These are phyloP conservation scores for Dexiosoma caninum DNA, from an alignment of 2,888 invertebrate genomes.

Conservation along the genomic window DNA sequence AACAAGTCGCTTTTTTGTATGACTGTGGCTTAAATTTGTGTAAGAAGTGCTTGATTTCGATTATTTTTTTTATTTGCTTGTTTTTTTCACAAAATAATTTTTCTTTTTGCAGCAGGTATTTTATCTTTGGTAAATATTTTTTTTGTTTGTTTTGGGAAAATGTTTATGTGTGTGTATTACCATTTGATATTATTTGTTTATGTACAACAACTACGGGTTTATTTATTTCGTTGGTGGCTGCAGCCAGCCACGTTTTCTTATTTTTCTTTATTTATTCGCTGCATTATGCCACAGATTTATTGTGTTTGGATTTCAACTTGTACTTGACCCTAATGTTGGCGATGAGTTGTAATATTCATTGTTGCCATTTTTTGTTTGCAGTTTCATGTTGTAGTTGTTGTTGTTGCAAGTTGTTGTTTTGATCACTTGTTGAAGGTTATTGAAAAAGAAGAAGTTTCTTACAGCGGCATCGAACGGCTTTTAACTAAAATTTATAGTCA, in stretches of 20 bases:
- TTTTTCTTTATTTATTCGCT: slow-evolving; percentile 2
- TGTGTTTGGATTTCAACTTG: slow-evolving; percentile 56
- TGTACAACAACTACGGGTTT: slow-evolving; percentile 3
- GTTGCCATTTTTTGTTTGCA: slow-evolving; percentile 35
- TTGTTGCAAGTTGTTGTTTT: slow-evolving; percentile 20
- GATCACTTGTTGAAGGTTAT: slow-evolving; percentile 52
- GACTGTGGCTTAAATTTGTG: slow-evolving; percentile 18
- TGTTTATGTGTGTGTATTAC: slow-evolving; percentile 6
- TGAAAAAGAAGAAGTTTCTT: slow-evolving; percentile 40
- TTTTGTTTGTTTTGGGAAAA: not conserved
- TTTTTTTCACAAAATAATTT: not conserved
- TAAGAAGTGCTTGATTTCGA: not conserved
- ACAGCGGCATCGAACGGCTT: slow-evolving; percentile 13
- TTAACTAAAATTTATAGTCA: slow-evolving; percentile 12
- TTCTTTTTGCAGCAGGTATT: slow-evolving; percentile 47
- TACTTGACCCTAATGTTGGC: slow-evolving; percentile 60
- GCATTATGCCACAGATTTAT: slow-evolving; percentile 22
- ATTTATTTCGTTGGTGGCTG: slow-evolving; percentile 6
- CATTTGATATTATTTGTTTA: slow-evolving; percentile 52
- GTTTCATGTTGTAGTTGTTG: not conserved
- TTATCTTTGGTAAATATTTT: slow-evolving; percentile 40
- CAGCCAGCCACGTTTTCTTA: not conserved
- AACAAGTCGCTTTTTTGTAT: slow-evolving; percentile 48
- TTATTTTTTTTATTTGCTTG: not conserved
- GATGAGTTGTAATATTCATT: slow-evolving; percentile 52